Base-by-base conservation (phyloP, 92 coral and sea anemone genomes). In the Diadumene lineata region DNA sequence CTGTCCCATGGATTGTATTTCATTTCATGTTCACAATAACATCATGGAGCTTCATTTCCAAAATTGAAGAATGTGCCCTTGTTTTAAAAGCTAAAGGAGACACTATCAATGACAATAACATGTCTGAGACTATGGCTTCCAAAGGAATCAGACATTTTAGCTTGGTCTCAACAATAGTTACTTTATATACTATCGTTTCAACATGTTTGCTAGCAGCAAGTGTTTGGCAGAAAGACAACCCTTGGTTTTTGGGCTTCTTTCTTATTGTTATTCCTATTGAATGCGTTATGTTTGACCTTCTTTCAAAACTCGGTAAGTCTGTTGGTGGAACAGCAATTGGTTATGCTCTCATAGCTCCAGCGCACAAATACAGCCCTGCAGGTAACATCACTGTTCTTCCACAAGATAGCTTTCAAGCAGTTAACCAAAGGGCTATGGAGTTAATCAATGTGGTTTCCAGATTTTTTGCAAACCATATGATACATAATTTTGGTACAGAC, bases 271-370 rank as follows among this genome's bases (percentile, higher is more conserved):
- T 96, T 27, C 99, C 99, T n/a, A 74, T 89, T 18, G 99, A 96
- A 68, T 87, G 86, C 0, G 80, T 89, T 25, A 72, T 92, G 81
- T 96, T 89, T 64, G 93, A 93, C 56, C 84, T 96, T 17, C 80
- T 96, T 9, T 80, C 97, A 30, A 96, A 93, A 76, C 88, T 96
- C 48, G 99, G 97, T 0, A 96, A 92, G 56, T 86, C 86, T 62
- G 96, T 96, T 56, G 97, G 99, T 11, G 99, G 99, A 31, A 96
- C 99, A 73, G 99, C 99, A 15, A 96, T 88, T 69, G 99, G 99
- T 11, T 96, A 96, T 78, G 99, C 99, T 32, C 81, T 96, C 21
- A 93, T 96, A 28, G 83, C 93, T 29, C 99, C 99, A 22, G 92
- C 97, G 0, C 92, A 96, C 69, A 78, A 79, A 38, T 92, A 86